These are phyloP conservation scores for Griposia aprilina DNA, from an alignment of 2,888 invertebrate genomes.

Conservation along the genomic window DNA sequence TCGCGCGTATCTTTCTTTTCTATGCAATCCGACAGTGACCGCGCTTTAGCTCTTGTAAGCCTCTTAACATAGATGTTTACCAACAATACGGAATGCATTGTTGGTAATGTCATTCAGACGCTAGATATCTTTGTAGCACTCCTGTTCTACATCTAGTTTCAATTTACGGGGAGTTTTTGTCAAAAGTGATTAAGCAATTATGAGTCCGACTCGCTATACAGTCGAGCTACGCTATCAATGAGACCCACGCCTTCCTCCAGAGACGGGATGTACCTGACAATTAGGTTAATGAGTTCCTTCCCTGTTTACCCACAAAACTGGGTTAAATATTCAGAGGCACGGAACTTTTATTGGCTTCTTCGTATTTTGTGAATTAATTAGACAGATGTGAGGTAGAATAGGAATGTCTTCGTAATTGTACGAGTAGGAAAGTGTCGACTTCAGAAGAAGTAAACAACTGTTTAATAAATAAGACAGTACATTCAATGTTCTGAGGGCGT, in stretches of 20 bases:
- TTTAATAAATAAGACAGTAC: background rate
- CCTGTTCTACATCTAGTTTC: too few species aligned
- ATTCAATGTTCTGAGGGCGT: too few species aligned
- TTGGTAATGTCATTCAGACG: too few species aligned
- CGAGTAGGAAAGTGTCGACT: background rate
- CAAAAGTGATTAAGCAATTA: too few species aligned
- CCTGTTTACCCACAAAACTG: constrained; percentile 31
- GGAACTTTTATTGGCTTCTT: constrained; percentile 28
- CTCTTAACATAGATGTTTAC: too few species aligned
- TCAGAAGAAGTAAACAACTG: background rate
- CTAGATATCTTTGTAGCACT: too few species aligned
- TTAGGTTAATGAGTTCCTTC: constrained; percentile 44
- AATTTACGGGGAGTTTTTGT: too few species aligned
- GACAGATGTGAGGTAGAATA: background rate
- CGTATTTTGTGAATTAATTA: constrained; percentile 30
- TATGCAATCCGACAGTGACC: too few species aligned
- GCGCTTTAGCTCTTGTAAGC: too few species aligned
- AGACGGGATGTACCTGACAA: constrained; percentile 33
- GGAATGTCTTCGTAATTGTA: background rate
- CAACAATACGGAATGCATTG: too few species aligned
- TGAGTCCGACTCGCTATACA: too few species aligned
- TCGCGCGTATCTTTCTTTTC: too few species aligned
- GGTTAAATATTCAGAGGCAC: constrained; percentile 40
- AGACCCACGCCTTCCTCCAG: background rate
- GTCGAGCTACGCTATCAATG: background rate